A percentile compares a stretch with the other conserved stretches of the same genome.
Conservation (phyloP, 2,797 vertebrate genomes). For the Anas acuta region DNA sequence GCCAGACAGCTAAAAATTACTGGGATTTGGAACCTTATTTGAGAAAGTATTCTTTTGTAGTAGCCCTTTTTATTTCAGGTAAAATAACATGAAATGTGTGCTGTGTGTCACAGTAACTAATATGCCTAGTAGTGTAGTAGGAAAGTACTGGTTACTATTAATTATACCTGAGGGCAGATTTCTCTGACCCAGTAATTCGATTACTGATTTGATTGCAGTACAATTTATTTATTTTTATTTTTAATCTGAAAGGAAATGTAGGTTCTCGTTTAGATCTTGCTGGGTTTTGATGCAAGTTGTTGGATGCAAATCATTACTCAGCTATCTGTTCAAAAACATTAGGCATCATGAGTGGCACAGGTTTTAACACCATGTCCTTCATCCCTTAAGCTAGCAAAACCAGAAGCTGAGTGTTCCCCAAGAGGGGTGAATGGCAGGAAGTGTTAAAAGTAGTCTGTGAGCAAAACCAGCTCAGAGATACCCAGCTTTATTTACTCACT, state of each 20-base stretch:
- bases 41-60: background rate
- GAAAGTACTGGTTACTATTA: background rate
- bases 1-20: background rate
- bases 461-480: background rate
- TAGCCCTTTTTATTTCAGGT: background rate
- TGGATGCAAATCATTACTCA: background rate
- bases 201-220: background rate
- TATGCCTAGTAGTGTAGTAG: background rate
- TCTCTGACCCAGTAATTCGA: background rate
- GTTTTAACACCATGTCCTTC: background rate
- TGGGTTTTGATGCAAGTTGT: background rate
- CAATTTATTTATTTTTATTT: background rate
- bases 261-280: background rate
- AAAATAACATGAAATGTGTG: background rate
- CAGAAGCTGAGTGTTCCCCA: background rate
- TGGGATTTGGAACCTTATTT: background rate
- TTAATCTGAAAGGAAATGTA: background rate
- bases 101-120: background rate
- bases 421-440: background rate
- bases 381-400: background rate
- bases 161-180: background rate
- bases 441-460: background rate
- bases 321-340: background rate
- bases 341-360: background rate
- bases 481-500: background rate